phyloP scores from a whole-genome alignment of 1,140 invertebrate genomes.

The Bactericera cockerelli region DNA sequence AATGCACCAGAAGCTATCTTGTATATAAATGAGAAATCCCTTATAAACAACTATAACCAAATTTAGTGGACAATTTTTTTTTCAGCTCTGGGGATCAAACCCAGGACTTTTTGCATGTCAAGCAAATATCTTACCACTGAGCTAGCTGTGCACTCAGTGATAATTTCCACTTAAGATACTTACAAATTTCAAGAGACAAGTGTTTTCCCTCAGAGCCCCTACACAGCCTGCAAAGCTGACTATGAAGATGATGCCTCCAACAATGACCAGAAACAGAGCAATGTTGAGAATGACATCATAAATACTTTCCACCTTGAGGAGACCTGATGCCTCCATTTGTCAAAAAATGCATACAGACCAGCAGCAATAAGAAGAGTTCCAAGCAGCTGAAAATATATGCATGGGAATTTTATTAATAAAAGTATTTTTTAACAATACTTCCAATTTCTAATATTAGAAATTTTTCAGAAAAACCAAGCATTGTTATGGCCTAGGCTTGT shows the following conservation, averaged over 20 bases:
- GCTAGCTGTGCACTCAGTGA: too few species aligned
- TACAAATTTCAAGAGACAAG: conserved; percentile 81
- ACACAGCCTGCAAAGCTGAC: conserved; percentile 82
- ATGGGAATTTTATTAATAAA: too few species aligned
- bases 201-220: conserved; percentile 83
- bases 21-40: too few species aligned
- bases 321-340: conserved; percentile 65
- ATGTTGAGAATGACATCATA: conserved; percentile 84
- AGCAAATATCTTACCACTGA: too few species aligned
- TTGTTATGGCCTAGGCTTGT: conserved; percentile 4
- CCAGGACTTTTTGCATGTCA: too few species aligned
- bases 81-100: too few species aligned
- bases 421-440: conserved; percentile 17
- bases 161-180: too few species aligned
- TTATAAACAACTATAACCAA: too few species aligned
- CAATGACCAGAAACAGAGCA: conserved; percentile 72
- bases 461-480: conserved; percentile 5
- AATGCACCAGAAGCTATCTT: too few species aligned
- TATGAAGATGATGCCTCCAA: conserved; percentile 71
- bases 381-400: conserved; percentile 64
- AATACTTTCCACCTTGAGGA: conserved; percentile 62
- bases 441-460: too few species aligned
- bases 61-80: too few species aligned
- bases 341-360: conserved; percentile 77
- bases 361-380: conserved; percentile 77